Percentiles rank a stretch among this genome's conserved stretches.
These are phyloP conservation scores for Athrips mouffetella DNA, from an alignment of 2,888 invertebrate species.

Conservation along the genomic window DNA sequence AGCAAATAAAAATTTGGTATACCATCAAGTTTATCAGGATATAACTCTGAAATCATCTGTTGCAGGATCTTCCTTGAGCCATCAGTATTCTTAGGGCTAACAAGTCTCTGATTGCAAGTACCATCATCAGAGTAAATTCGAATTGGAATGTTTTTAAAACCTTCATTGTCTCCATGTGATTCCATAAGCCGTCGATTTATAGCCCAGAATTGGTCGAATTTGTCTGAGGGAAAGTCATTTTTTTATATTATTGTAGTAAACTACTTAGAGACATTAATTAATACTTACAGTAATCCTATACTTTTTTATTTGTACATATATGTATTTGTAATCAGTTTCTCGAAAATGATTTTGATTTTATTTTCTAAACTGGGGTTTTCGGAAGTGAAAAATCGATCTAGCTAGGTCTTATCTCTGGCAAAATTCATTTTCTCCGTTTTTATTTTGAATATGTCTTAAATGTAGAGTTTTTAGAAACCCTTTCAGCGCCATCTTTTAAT, in stretches of 20 bases:
- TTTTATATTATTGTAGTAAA: not conserved
- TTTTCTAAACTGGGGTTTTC: no score
- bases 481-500: no score
- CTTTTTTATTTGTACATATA: no score
- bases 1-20: slow-evolving; percentile 6
- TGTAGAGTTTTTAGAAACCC: no score
- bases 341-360: no score
- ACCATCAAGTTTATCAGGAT: slow-evolving; percentile 77
- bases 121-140: slow-evolving; percentile 87
- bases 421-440: no score
- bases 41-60: slow-evolving; percentile 84
- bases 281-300: no score
- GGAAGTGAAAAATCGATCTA: no score
- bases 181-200: slow-evolving; percentile 98
- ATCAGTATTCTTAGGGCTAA: slow-evolving; percentile 86
- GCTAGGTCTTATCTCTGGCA: no score
- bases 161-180: slow-evolving; percentile 85
- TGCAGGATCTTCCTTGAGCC: slow-evolving; percentile 84
- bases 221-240: slow-evolving; percentile 80
- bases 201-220: slow-evolving; percentile 99
- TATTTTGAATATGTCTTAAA: no score
- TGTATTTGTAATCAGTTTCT: no score
- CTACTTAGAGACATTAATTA: no score
- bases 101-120: slow-evolving; percentile 85
- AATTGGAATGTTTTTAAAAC: slow-evolving; percentile 93